Evolutionary conservation across 2,797 vertebrate species (phyloP).

Genomic region (Rhabdophis nuchalis): DNA sequence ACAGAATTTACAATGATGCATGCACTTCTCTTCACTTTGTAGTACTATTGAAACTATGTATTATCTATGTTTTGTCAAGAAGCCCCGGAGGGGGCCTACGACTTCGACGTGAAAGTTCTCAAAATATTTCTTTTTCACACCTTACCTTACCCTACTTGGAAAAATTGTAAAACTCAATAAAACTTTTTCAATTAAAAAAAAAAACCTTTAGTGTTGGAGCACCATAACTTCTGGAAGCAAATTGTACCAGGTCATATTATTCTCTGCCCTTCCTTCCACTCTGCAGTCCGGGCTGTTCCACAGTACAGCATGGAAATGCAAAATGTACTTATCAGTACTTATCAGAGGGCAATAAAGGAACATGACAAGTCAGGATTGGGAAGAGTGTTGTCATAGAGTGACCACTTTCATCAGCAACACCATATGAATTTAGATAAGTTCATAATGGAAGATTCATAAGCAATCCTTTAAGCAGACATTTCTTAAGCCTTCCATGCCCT

Average conservation of each 20-base stretch:
- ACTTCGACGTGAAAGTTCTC: too few species aligned
- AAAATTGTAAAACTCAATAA: too few species aligned
- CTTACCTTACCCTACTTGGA: too few species aligned
- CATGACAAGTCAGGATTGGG: not conserved
- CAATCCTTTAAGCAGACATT: not conserved
- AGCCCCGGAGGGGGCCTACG: too few species aligned
- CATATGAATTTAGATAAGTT: not conserved
- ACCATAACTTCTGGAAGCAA: not conserved
- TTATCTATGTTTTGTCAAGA: too few species aligned
- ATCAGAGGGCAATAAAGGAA: not conserved
- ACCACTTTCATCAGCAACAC: not conserved
- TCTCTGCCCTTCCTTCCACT: not conserved
- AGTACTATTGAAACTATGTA: too few species aligned
- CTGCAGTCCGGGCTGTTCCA: not conserved
- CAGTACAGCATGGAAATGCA: not conserved
- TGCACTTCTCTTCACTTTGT: too few species aligned
- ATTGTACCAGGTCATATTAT: not conserved
- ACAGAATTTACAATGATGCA: too few species aligned
- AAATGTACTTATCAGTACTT: not conserved
- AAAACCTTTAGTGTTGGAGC: not conserved
- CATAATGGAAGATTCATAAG: not conserved
- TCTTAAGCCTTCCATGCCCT: constrained; percentile 4
- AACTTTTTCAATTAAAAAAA: too few species aligned
- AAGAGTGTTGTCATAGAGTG: too few species aligned
- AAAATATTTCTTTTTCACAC: too few species aligned